Evolutionary conservation across 1,140 invertebrate genomes (phyloP).

Genomic region (Sycophaga agraensis): DNA sequence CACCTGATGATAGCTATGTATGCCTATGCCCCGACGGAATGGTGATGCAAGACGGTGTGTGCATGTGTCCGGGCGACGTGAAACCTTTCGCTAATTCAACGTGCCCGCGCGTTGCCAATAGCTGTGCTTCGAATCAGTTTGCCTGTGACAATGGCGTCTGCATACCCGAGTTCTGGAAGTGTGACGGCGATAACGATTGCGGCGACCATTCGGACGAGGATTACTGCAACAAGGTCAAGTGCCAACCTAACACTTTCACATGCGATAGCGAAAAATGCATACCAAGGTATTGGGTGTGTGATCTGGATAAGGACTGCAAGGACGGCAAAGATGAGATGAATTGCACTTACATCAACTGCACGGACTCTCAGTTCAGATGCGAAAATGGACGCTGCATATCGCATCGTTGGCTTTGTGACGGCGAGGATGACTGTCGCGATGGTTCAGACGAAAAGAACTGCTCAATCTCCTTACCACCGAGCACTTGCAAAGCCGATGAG

Average conservation of each 20-base stretch:
- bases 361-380: slow-evolving; percentile 62
- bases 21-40: slow-evolving; percentile 83
- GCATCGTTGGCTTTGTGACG: slow-evolving; percentile 67
- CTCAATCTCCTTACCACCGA: slow-evolving; percentile 38
- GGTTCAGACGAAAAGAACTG: slow-evolving; percentile 69
- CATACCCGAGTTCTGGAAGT: slow-evolving; percentile 67
- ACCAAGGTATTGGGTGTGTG: slow-evolving; percentile 66
- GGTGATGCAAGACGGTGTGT: slow-evolving; percentile 62
- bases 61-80: slow-evolving; percentile 69
- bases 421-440: slow-evolving; percentile 64
- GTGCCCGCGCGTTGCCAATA: slow-evolving; percentile 64
- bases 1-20: slow-evolving; percentile 64
- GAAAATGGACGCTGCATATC: slow-evolving; percentile 65
- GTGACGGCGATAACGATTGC: slow-evolving; percentile 72
- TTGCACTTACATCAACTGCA: slow-evolving; percentile 61
- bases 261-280: slow-evolving; percentile 73
- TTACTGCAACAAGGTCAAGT: slow-evolving; percentile 58
- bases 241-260: slow-evolving; percentile 65
- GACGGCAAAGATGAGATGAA: slow-evolving; percentile 79
- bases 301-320: slow-evolving; percentile 70
- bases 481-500: slow-evolving; percentile 55
- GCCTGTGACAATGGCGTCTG: slow-evolving; percentile 68
- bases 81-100: slow-evolving; percentile 67
- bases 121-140: slow-evolving; percentile 65
- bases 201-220: slow-evolving; percentile 63